Base-by-base conservation (phyloP, 2,888 invertebrate species). In the Hofmannophila pseudospretella region DNA sequence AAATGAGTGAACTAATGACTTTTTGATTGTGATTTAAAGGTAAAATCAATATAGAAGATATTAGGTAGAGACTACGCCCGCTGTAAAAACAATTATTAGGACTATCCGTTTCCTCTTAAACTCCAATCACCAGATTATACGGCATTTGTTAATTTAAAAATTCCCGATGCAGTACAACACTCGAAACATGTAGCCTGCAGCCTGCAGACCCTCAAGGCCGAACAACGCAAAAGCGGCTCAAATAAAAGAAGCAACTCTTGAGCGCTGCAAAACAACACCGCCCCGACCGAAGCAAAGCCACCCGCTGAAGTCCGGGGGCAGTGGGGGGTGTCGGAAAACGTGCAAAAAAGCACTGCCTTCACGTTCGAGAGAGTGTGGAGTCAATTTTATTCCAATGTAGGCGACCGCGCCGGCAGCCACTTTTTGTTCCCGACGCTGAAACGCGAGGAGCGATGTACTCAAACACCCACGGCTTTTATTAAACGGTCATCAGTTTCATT, bases 381-480 rank as follows among this genome's bases (percentile, higher is more conserved):
- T 85, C 84, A 85, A 85, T 86, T 86, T 86, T 86, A 85, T 85
- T 82, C 86, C 85, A 79, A 85, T 84, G 85, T 82, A 82, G 85
- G 80, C 82, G 77, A 80, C 85, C 82, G 72, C 81, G 84, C 82
- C 78, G 71, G 73, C 70, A 64, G 75, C 74, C 72, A 82, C 85
- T 86, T 86, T 86, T 86, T 86, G 81, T 75, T 84, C 81, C 82
- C 84, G 77, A 69, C 72, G 69, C 63, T 78, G 85, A 78, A 86
- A 84, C 79, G 81, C 77, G 81, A 84, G 73, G 67, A 79, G 74
- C 70, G 68, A 65, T 79, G 81, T 81, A 75, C 80, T 85, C 80
- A 76, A 82, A 85, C 85, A 81, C 82, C 82, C 79, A 75, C 74
- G 71, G 73, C 74, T 80, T 81, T 85, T 78, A 86, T 82, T 84